phyloP scores from a whole-genome alignment of 2,797 vertebrate species.

The Neoniphon sammara region DNA sequence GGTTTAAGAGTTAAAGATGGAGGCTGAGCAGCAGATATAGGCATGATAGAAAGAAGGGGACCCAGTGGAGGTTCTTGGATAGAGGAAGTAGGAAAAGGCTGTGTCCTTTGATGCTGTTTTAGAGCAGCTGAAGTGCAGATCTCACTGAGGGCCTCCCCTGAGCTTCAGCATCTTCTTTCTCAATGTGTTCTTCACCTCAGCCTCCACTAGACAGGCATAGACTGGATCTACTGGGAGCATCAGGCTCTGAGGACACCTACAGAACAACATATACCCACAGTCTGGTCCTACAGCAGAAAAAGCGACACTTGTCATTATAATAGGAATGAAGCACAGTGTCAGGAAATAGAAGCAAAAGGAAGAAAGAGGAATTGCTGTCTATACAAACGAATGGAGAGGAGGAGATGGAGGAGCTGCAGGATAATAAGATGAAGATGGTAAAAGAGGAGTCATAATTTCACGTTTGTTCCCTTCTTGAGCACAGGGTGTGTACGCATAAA shows the following conservation, averaged over 20 bases:
- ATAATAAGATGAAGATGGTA: conserved; percentile 33
- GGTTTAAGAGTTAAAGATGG: conserved; percentile 13
- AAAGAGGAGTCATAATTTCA: conserved; percentile 38
- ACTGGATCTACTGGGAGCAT: conserved; percentile 27
- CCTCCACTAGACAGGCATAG: conserved; percentile 14
- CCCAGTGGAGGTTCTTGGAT: background rate
- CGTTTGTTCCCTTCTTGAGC: conserved; percentile 36
- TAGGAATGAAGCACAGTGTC: conserved; percentile 1
- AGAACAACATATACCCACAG: conserved; percentile 37
- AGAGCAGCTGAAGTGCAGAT: conserved; percentile 46
- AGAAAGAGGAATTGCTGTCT: conserved; percentile 28
- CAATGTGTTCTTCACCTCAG: conserved; percentile 30
- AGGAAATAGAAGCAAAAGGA: conserved; percentile 34
- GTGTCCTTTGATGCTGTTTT: conserved; percentile 33
- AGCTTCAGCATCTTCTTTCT: background rate
- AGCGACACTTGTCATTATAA: conserved; percentile 36
- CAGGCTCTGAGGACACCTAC: conserved; percentile 24
- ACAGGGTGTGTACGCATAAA: conserved; percentile 30
- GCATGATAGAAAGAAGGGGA: background rate
- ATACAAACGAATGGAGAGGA: conserved; percentile 35
- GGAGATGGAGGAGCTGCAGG: conserved; percentile 33
- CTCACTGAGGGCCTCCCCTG: conserved; percentile 1
- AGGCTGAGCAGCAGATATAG: conserved; percentile 9
- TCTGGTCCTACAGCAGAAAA: conserved; percentile 9
- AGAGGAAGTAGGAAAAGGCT: conserved; percentile 2